A percentile compares a stretch with the other conserved stretches of the same genome.
These are phyloP conservation scores for Ivindomyrus marchei DNA, from an alignment of 2,113 vertebrate species.

Conservation along the genomic window DNA sequence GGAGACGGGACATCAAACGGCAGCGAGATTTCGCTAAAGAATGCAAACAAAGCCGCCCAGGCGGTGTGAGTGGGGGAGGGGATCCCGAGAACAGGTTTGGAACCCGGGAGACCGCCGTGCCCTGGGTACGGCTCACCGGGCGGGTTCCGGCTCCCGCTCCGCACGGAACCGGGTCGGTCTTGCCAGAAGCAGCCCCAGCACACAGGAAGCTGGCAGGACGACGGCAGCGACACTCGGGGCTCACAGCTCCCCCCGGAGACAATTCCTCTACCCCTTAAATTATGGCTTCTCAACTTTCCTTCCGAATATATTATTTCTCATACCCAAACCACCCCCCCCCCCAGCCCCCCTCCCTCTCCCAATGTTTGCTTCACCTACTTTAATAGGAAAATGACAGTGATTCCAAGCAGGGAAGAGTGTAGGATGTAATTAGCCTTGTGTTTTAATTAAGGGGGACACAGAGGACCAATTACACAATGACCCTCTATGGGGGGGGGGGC, in stretches of 20 bases:
- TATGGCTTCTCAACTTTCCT: background rate
- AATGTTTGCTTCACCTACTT: background rate
- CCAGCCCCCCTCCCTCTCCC: background rate
- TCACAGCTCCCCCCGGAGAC: background rate
- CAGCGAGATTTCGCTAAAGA: background rate
- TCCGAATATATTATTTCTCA: background rate
- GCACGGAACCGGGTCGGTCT: background rate
- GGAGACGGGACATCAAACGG: background rate
- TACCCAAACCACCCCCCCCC: background rate
- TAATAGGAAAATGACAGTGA: conserved; percentile 11
- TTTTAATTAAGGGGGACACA: conserved; percentile 18
- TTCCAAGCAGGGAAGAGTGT: background rate
- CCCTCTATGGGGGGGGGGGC: background rate
- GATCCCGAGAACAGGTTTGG: background rate
- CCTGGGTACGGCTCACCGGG: background rate
- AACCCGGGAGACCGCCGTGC: background rate
- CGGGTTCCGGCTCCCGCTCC: background rate
- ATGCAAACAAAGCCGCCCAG: background rate
- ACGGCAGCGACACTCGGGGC: background rate
- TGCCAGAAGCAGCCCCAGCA: too few species aligned
- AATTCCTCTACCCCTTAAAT: background rate
- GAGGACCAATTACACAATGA: conserved; percentile 16
- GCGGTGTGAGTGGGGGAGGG: background rate
- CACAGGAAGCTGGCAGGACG: background rate
- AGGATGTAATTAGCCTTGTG: conserved; percentile 14